These are phyloP conservation scores for Mya arenaria DNA, from an alignment of 1,140 invertebrate genomes.

Conservation along the genomic window DNA sequence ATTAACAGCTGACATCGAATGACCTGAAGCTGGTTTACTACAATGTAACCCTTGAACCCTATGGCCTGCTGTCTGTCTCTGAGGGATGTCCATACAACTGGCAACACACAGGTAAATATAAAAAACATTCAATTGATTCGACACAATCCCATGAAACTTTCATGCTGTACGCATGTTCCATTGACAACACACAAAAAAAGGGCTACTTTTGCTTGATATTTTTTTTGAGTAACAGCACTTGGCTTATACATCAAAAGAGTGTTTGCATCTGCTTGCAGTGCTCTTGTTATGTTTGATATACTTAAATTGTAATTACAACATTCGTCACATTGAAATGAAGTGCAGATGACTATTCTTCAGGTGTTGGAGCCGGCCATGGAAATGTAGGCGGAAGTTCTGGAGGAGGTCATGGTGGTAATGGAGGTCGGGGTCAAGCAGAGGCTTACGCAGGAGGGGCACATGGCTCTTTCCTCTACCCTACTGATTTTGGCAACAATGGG, in stretches of 20 bases:
- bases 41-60: slow-evolving; percentile 72
- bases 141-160: no score
- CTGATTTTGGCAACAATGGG: slow-evolving; percentile 69
- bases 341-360: slow-evolving; percentile 37
- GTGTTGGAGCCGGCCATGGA: slow-evolving; percentile 57
- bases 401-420: slow-evolving; percentile 73
- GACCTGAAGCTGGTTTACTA: slow-evolving; percentile 69
- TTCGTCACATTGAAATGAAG: no score
- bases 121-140: no score
- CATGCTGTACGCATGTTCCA: no score
- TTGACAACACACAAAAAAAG: no score
- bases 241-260: no score
- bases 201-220: no score
- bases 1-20: slow-evolving; percentile 69
- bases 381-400: slow-evolving; percentile 66
- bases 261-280: no score
- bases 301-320: no score
- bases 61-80: slow-evolving; percentile 63
- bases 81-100: slow-evolving; percentile 63
- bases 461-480: slow-evolving; percentile 69
- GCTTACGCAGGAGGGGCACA: slow-evolving; percentile 62
- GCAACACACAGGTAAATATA: slow-evolving; percentile 51
- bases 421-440: slow-evolving; percentile 70
- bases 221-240: no score
- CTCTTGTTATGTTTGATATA: no score